These are phyloP conservation scores for Acropora tenuis DNA, from an alignment of 64 coral and sea anemone genomes.

Conservation along the genomic window DNA sequence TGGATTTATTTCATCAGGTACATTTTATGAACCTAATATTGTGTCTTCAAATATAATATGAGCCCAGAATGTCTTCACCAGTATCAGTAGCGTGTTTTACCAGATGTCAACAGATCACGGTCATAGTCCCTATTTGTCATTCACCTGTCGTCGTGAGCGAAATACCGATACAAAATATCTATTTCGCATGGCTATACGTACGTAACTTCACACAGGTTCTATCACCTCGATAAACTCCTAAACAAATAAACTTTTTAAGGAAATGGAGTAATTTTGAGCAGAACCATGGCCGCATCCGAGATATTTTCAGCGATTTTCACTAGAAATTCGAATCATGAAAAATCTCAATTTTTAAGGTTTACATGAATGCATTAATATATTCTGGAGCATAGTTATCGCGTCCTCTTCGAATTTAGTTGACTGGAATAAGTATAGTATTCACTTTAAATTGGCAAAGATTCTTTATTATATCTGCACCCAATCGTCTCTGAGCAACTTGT, in stretches of 20 bases:
- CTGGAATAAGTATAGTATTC: slow-evolving; percentile 18
- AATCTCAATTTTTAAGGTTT: slow-evolving; percentile 26
- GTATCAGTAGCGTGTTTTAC: slow-evolving; percentile 13
- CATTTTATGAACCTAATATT: slow-evolving; percentile 14
- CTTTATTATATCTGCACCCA: background rate
- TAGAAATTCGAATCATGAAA: slow-evolving; percentile 1
- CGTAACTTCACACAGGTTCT: slow-evolving; percentile 1
- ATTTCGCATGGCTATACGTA: background rate
- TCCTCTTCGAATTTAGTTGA: slow-evolving; percentile 35
- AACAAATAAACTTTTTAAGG: background rate
- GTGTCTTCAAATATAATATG: slow-evolving; percentile 26
- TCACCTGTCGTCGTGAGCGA: slow-evolving; percentile 4
- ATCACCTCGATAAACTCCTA: slow-evolving; percentile 8
- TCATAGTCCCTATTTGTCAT: slow-evolving; percentile 20
- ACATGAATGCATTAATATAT: slow-evolving; percentile 11
- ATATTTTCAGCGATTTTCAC: slow-evolving; percentile 29
- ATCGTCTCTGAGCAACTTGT: background rate
- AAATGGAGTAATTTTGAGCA: background rate
- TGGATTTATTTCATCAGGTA: background rate
- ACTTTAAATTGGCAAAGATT: background rate
- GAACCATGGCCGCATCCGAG: slow-evolving; percentile 2
- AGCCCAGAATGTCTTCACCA: slow-evolving; percentile 1
- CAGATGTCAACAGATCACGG: slow-evolving; percentile 11
- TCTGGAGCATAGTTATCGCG: background rate
- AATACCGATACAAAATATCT: slow-evolving; percentile 15